Base-by-base conservation (phyloP, 2,113 vertebrate genomes). In the Ictalurus punctatus region DNA sequence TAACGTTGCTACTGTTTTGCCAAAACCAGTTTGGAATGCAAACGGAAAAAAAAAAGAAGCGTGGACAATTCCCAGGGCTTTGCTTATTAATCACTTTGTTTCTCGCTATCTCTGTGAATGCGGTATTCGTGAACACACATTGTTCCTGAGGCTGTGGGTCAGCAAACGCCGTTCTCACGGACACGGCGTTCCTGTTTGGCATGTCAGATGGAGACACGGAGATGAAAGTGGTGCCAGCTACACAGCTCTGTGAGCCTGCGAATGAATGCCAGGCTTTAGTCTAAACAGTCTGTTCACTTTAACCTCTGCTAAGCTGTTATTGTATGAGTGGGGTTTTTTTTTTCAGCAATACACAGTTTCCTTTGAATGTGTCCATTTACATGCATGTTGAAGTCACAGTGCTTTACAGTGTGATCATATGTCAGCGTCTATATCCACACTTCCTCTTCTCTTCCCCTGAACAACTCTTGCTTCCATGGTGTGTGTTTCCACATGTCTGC, bases 81-180 rank as follows among this genome's bases (percentile, higher is more conserved):
- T n/a, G 48, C 48, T 30, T 30, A 40, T 25, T 40, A 71, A 56
- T 79, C 71, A 78, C 67, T 65, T 89, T 89, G 88, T 89, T 76
- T 61, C 54, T 71, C 56, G 61, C 14, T 37, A n/a, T 82, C 67
- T 9, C 48, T 76, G 65, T 54, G 82, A 69, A 86, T 69, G 58
- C 58, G 40, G 30, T 83, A 30, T 90, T 73, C 34, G 81, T 54
- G 61, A 79, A 79, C 71, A 44, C 80, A 14, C 27, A 71, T 84
- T 84, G 69, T 90, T 90, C 54, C 30, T 58, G 80, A 85, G n/a
- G 48, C 69, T 81, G 65, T 1, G 61, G 73, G 76, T 86, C 87
- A 85, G 73, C 48, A 44, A 84, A 84, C 14, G 27, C 52, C 79
- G 9, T 91, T 91, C 83, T 86, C 90, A 91, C 69, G 44, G 79